Evolutionary conservation across 2,113 vertebrate species (phyloP).

Genomic region (Platysternon megacephalum): DNA sequence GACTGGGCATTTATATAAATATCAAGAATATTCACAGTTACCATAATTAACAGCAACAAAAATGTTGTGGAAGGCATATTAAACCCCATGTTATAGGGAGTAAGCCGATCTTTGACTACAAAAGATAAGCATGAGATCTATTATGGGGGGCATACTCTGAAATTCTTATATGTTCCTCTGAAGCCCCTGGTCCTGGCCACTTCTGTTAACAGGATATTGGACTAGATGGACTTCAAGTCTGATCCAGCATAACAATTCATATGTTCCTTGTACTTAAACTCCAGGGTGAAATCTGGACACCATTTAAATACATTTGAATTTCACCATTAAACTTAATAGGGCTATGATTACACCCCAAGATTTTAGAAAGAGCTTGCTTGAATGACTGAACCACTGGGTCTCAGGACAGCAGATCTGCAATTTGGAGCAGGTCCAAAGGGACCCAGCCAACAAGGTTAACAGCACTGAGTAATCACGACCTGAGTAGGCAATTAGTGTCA

Average conservation of each 20-base stretch:
- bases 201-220: not conserved
- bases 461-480: not conserved
- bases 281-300: not conserved
- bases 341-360: not conserved
- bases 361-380: not conserved
- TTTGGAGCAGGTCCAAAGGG: not conserved
- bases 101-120: not conserved
- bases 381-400: not conserved
- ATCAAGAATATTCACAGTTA: not conserved
- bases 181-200: not conserved
- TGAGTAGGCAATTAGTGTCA: not conserved
- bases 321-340: fast-evolving
- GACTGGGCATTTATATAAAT: not conserved
- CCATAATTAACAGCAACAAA: not conserved
- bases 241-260: not conserved
- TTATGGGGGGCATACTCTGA: not conserved
- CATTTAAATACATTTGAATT: not conserved
- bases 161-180: not conserved
- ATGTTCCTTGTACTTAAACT: not conserved
- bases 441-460: not conserved
- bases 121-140: not conserved
- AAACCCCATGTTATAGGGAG: not conserved
- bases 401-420: not conserved
- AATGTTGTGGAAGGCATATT: not conserved
- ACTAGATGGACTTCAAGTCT: not conserved